Base-by-base conservation (phyloP, 2,113 vertebrate genomes). In the Pomatostomus ruficeps region DNA sequence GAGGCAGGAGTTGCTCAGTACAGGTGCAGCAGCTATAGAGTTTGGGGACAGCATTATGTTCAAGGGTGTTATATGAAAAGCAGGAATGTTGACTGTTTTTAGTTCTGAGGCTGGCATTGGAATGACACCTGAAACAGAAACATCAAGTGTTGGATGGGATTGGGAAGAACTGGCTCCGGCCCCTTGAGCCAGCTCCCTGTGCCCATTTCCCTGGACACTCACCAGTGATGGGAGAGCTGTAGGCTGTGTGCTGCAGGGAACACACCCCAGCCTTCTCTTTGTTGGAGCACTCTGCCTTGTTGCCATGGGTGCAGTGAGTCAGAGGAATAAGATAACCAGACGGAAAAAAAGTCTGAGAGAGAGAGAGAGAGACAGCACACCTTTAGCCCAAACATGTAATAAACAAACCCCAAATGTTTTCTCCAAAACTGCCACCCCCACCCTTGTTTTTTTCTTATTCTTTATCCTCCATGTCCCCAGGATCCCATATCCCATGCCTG, bases 321-420 rank as follows among this genome's bases (percentile, higher is more conserved):
- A 99, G 97, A 49, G 99, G 99, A 95, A 99, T 99, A 70, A 99
- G 97, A 94, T 99, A 99, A 67, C 99, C 98, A 31, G 99, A 98
- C 2, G 98, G 98, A 5, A 99, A 97, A 82, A 99, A 96, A 49
- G 98, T 97, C 99, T 99, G 96, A 46, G 97, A 82, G 88, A 83
- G 66, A 82, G 88, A 83, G 66, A 96, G 65, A 88, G 23, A 63
- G 45, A 94, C 33, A 59, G 16, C 11, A 19, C 5, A 62, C 19
- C 9, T 81, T 92, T 42, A 88, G 21, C 29, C 28, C 45, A 73
- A 59, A 59, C 15, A 13, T 0, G 0, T 18, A 61, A 51, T 24
- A 38, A 66, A 36, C 11, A 84, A 48, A 46, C 6, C 12, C 25
- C 14, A 42, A 70, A 48, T 19, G 2, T 10, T n/a, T 66, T 58